phyloP scores from a whole-genome alignment of 1,140 invertebrate species.

The Atta colombica region DNA sequence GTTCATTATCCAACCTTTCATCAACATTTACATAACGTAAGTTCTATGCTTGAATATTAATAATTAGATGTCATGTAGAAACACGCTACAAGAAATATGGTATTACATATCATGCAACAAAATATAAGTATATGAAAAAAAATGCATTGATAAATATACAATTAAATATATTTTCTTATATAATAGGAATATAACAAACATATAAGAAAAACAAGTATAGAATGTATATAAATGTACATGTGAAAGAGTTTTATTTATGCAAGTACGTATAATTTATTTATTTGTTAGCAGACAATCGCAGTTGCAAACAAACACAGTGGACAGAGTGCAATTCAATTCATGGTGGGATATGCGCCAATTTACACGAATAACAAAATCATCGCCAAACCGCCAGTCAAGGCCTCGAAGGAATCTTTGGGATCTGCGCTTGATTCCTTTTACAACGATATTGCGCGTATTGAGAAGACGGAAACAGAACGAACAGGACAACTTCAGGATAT shows the following conservation, averaged over 20 bases:
- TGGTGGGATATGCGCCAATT: slow-evolving; percentile 83
- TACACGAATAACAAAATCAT: slow-evolving; percentile 85
- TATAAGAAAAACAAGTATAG: neutral
- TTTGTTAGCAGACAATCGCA: slow-evolving; percentile 78
- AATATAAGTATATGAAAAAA: neutral
- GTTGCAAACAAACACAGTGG: slow-evolving; percentile 81
- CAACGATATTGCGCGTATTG: slow-evolving; percentile 88
- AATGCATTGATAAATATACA: neutral
- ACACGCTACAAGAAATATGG: neutral
- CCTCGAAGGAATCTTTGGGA: slow-evolving; percentile 81
- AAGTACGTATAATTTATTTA: slow-evolving; percentile 23
- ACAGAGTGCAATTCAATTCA: slow-evolving; percentile 82
- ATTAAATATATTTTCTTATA: slow-evolving; percentile 2
- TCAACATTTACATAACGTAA: slow-evolving; percentile 84
- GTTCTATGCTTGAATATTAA: slow-evolving; percentile 42
- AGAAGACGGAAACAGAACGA: slow-evolving; percentile 78
- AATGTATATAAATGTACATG: neutral
- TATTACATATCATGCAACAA: neutral
- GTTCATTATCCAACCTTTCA: slow-evolving; percentile 84
- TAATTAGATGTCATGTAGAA: neutral
- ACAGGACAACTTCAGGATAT: slow-evolving; percentile 52
- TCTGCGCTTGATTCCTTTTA: slow-evolving; percentile 89
- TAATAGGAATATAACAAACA: neutral
- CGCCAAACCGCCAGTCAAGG: slow-evolving; percentile 83
- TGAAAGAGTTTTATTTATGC: neutral